Conservation (phyloP, 2,888 invertebrate species). For the Megalurothrips usitatus region DNA sequence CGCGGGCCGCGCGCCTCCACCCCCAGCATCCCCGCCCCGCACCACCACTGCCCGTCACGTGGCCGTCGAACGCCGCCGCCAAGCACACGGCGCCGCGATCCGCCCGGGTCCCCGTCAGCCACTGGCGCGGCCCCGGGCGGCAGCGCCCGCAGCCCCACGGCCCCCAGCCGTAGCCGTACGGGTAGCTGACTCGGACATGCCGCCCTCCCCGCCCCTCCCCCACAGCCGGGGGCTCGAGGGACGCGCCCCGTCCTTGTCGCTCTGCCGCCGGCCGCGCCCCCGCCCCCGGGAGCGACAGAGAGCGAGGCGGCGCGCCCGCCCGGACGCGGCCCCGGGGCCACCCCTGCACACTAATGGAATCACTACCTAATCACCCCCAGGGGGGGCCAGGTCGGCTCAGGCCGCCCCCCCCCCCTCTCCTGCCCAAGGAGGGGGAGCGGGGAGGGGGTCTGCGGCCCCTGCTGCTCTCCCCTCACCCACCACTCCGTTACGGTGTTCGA, state of each 20-base stretch:
- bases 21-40: background rate
- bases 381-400: constrained; percentile 14
- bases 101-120: background rate
- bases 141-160: background rate
- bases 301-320: no score
- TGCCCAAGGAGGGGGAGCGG: background rate
- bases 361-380: constrained; percentile 25
- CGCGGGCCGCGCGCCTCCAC: background rate
- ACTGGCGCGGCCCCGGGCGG: background rate
- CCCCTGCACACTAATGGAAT: constrained; percentile 15
- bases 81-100: background rate
- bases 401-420: background rate
- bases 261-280: no score
- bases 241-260: no score
- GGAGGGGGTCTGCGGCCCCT: background rate
- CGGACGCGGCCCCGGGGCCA: background rate
- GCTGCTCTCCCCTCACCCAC: background rate
- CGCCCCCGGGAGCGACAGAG: no score
- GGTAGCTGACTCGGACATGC: no score
- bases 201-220: background rate
- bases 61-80: background rate
- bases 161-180: no score
- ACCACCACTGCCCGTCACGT: background rate
- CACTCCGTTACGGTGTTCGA: no score
- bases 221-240: background rate